Evolutionary conservation across 2,888 invertebrate species (phyloP).

Genomic region (Ceratothoa steindachneri): DNA sequence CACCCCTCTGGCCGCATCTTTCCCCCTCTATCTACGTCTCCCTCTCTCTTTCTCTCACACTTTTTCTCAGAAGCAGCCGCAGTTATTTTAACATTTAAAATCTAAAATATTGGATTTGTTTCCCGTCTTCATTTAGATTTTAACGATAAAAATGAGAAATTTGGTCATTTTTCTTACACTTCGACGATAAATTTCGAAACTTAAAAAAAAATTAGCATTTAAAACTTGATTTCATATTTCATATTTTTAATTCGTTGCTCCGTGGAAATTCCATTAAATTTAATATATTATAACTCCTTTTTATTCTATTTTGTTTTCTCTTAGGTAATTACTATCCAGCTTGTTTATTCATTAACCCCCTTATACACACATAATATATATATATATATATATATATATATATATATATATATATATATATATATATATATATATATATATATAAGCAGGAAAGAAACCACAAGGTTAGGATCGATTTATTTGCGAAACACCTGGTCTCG

Average conservation of each 20-base stretch:
- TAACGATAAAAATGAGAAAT: neutral
- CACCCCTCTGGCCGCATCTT: neutral
- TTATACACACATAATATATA: too few relatives aligned
- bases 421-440: too few relatives aligned
- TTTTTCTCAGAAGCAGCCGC: neutral
- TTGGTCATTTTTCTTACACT: neutral
- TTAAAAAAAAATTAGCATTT: neutral
- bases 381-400: too few relatives aligned
- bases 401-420: too few relatives aligned
- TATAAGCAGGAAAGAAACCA: too few relatives aligned
- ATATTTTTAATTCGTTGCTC: neutral
- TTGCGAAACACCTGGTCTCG: too few relatives aligned
- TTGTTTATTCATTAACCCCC: too few relatives aligned
- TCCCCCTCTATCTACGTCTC: neutral
- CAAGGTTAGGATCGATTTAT: too few relatives aligned
- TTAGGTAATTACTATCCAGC: neutral
- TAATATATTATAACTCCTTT: neutral
- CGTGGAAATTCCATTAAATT: neutral
- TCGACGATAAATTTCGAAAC: neutral
- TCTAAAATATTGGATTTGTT: neutral
- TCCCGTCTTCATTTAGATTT: neutral
- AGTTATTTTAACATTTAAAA: neutral
- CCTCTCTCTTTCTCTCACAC: neutral
- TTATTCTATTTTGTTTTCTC: neutral
- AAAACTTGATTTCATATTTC: neutral